These are phyloP conservation scores for Tetraneura akinire DNA, from an alignment of 1,140 invertebrate genomes.

Conservation along the genomic window DNA sequence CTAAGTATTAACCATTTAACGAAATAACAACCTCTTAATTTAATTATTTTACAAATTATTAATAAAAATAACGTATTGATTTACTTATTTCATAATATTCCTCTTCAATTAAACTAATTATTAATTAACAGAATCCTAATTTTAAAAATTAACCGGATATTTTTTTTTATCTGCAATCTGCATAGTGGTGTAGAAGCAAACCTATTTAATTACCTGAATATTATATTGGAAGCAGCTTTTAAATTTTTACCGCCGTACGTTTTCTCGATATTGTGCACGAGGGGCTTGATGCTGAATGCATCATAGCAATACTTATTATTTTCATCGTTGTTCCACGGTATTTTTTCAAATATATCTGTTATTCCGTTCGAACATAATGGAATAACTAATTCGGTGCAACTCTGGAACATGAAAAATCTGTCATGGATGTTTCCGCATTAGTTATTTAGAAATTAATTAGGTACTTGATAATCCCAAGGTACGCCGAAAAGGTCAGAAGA, in stretches of 20 bases:
- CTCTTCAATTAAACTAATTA: too few species aligned
- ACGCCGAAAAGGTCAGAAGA: conserved; percentile 67
- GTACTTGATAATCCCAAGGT: conserved; percentile 75
- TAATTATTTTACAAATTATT: too few species aligned
- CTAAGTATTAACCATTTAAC: too few species aligned
- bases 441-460: too few species aligned
- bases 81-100: too few species aligned
- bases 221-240: conserved; percentile 74
- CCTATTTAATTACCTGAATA: conserved; percentile 68
- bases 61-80: too few species aligned
- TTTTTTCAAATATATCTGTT: conserved; percentile 81
- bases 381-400: conserved; percentile 96
- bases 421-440: background rate
- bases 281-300: conserved; percentile 70
- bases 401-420: conserved; percentile 61
- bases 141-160: too few species aligned
- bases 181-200: too few species aligned
- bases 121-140: too few species aligned
- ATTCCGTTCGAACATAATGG: conserved; percentile 80
- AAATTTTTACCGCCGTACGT: conserved; percentile 82
- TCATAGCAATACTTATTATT: conserved; percentile 70
- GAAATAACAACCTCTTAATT: too few species aligned
- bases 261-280: conserved; percentile 68
- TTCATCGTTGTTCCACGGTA: conserved; percentile 72
- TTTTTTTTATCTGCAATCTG: too few species aligned